A percentile compares a stretch with the other conserved stretches of the same genome.
phyloP scores from a whole-genome alignment of 2,113 vertebrate species.

The Panthera uncia region DNA sequence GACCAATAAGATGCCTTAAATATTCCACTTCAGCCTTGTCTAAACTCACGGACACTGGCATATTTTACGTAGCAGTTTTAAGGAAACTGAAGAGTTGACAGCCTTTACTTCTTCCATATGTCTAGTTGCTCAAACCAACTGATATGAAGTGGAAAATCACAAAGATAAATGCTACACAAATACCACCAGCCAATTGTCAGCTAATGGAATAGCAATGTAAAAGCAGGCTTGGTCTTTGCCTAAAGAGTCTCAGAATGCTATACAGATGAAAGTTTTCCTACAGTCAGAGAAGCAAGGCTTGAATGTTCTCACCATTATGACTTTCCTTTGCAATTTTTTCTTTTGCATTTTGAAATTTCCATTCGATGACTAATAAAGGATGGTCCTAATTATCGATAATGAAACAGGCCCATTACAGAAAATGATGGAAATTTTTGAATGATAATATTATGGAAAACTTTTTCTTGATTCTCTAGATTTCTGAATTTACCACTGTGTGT shows the following conservation, averaged over 20 bases:
- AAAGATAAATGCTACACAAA: not conserved
- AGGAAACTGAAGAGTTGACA: not conserved
- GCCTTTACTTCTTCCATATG: not conserved
- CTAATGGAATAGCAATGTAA: not conserved
- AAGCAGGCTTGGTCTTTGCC: not conserved
- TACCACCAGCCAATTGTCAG: not conserved
- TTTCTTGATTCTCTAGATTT: not conserved
- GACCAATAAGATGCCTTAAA: not conserved
- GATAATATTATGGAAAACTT: not conserved
- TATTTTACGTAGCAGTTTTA: not conserved
- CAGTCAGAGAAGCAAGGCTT: not conserved
- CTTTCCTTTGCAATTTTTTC: not conserved
- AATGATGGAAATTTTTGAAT: not conserved
- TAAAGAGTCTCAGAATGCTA: not conserved
- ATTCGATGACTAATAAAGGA: not conserved
- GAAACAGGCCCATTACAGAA: not conserved
- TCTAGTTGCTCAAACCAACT: not conserved
- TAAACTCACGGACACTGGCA: not conserved
- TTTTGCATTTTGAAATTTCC: not conserved
- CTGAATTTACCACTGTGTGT: not conserved
- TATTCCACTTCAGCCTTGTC: not conserved
- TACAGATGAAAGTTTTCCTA: not conserved
- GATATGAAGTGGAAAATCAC: not conserved
- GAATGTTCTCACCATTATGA: not conserved
- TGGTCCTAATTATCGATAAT: not conserved